Conservation (phyloP, 2,888 invertebrate genomes). For the Creontiades dilutus region DNA sequence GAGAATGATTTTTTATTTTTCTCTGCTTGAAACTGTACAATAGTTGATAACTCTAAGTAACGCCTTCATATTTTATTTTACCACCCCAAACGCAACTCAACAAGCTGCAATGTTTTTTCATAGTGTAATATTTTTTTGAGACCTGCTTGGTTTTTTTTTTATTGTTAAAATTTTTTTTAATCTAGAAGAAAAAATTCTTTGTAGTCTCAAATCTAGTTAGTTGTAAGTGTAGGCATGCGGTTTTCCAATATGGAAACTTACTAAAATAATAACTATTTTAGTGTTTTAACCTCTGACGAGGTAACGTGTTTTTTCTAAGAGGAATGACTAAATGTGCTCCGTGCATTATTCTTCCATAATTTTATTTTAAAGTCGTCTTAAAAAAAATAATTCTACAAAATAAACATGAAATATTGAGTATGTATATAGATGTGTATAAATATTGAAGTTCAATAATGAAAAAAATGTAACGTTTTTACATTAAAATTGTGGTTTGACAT, state of each 20-base stretch:
- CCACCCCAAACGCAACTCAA: background rate
- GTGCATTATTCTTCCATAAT: conserved; percentile 19
- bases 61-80: conserved; percentile 9
- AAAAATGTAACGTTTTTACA: conserved; percentile 60
- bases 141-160: background rate
- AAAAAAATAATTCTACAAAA: background rate
- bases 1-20: background rate
- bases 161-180: conserved; percentile 5
- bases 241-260: conserved; percentile 11
- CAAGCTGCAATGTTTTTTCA: conserved; percentile 10
- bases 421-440: conserved; percentile 58
- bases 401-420: background rate
- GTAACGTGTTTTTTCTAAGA: conserved; percentile 31
- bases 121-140: conserved; percentile 25
- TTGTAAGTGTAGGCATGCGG: background rate
- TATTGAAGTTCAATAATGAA: background rate
- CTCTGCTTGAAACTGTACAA: background rate
- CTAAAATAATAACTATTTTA: background rate
- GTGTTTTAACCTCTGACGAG: conserved; percentile 20
- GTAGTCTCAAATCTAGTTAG: conserved; percentile 26
- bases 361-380: conserved; percentile 21
- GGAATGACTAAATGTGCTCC: background rate
- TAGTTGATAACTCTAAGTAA: conserved; percentile 1
- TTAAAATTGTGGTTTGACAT: conserved; percentile 60
- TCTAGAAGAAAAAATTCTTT: background rate